Percentiles rank a stretch among this genome's conserved stretches.
Conservation (phyloP, 2,797 vertebrate genomes). For the Falco biarmicus region DNA sequence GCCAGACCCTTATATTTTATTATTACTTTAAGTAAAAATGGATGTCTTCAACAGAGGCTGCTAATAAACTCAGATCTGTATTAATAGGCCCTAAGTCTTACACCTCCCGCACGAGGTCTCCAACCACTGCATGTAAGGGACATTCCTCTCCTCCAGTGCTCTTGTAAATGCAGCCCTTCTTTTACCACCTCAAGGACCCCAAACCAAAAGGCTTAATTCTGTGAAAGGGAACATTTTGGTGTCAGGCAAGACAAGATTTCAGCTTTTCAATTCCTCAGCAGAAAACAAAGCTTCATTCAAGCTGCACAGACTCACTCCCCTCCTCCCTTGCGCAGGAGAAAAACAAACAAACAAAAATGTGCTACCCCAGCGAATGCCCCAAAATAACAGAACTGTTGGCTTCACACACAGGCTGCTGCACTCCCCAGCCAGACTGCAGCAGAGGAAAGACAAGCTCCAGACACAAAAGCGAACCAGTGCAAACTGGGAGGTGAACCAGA, state of each 20-base stretch:
- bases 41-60: neutral
- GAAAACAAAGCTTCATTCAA: conserved; percentile 45
- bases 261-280: neutral
- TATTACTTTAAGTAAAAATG: neutral
- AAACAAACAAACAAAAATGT: conserved; percentile 42
- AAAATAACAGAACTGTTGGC: neutral
- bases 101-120: neutral
- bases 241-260: neutral
- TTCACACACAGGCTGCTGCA: neutral
- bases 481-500: neutral
- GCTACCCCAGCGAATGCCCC: neutral
- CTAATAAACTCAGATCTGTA: neutral
- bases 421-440: neutral
- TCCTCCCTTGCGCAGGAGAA: neutral
- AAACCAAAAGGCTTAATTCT: neutral
- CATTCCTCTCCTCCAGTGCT: neutral
- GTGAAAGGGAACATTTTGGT: neutral
- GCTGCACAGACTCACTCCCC: neutral
- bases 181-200: neutral
- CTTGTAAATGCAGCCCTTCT: neutral
- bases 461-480: neutral
- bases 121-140: neutral
- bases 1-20: neutral
- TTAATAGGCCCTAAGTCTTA: neutral
- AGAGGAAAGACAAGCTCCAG: neutral